These are phyloP conservation scores for Psittacula derbiana DNA, from an alignment of 2,797 vertebrate genomes.

Conservation along the genomic window DNA sequence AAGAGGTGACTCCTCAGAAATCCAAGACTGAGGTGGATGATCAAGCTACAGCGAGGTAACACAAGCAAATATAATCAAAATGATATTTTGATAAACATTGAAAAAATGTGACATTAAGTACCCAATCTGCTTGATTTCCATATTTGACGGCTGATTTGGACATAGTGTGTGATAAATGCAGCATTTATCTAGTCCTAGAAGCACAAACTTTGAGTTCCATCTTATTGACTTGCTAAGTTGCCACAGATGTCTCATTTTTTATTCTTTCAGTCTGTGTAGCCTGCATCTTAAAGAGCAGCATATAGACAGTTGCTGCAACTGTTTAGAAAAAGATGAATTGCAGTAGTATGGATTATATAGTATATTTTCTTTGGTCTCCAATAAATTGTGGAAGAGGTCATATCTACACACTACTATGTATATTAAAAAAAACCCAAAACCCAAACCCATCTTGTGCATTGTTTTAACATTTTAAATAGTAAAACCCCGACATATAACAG, in stretches of 20 bases:
- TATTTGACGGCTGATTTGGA: neutral
- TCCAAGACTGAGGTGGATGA: constrained; percentile 5
- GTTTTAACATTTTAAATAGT: neutral
- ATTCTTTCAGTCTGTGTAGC: neutral
- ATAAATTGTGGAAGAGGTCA: neutral
- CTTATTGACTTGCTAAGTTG: neutral
- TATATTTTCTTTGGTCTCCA: neutral
- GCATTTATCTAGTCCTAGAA: neutral
- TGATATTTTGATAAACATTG: neutral
- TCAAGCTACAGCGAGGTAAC: constrained; percentile 66
- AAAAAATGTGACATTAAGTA: neutral
- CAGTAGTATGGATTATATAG: neutral
- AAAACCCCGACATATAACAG: neutral
- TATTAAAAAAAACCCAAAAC: neutral
- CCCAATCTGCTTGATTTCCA: neutral
- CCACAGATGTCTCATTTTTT: neutral
- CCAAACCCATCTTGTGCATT: neutral
- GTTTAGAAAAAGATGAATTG: neutral
- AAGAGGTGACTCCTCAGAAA: neutral
- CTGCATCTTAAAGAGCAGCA: neutral
- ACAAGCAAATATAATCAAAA: neutral
- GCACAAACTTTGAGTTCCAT: neutral
- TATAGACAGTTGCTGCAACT: neutral
- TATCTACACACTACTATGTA: neutral
- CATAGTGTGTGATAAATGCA: neutral